Percentiles rank a stretch among this genome's conserved stretches.
Evolutionary conservation across 2,888 invertebrate genomes (phyloP).

Genomic region (Trachelus iudaicus): DNA sequence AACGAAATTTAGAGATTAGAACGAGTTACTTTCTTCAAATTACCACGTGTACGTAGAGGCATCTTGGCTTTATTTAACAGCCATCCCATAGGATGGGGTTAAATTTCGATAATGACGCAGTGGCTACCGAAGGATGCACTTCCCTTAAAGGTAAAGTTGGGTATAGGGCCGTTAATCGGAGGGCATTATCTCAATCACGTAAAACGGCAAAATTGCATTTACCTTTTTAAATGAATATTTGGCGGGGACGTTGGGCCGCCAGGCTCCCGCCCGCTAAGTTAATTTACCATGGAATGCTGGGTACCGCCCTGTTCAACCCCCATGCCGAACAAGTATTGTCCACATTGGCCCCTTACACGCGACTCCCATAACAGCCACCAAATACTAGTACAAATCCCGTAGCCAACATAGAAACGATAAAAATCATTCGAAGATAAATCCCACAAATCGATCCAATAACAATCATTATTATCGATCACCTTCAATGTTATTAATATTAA

Average conservation of each 20-base stretch:
- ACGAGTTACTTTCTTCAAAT: no score
- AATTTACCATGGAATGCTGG: slow-evolving; percentile 64
- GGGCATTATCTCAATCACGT: slow-evolving; percentile 66
- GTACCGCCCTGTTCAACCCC: slow-evolving; percentile 62
- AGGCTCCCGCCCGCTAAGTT: slow-evolving; percentile 64
- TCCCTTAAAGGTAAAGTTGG: no score
- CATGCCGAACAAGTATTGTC: slow-evolving; percentile 48
- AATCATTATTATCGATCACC: no score
- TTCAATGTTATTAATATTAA: no score
- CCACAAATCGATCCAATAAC: no score
- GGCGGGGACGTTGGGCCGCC: slow-evolving; percentile 56
- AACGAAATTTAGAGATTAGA: no score
- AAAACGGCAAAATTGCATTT: slow-evolving; percentile 66
- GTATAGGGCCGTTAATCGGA: slow-evolving; percentile 58
- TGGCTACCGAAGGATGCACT: slow-evolving; percentile 48
- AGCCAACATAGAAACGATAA: no score
- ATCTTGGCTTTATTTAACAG: neutral
- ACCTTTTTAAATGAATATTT: slow-evolving; percentile 67
- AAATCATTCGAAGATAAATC: no score
- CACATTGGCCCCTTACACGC: slow-evolving; percentile 18
- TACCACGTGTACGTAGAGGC: no score
- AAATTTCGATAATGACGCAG: slow-evolving; percentile 61
- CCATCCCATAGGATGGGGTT: slow-evolving; percentile 36
- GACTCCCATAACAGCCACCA: no score
- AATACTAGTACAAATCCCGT: no score